Base-by-base conservation (phyloP, 2,888 invertebrate species). In the Ligdia adustata region DNA sequence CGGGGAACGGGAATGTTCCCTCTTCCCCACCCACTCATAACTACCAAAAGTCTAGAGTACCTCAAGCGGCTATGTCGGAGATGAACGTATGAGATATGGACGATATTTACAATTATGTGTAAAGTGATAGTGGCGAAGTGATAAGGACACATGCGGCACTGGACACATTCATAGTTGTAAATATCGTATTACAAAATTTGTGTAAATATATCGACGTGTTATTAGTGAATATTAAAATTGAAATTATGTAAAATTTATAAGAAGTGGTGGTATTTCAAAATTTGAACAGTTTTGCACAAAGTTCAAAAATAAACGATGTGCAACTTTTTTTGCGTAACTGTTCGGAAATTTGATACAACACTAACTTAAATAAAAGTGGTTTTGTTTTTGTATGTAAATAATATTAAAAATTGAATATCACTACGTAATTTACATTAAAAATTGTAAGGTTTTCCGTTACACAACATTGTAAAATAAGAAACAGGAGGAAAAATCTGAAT, bases 1-100 rank as follows among this genome's bases (percentile, higher is more conserved):
- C 88, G 1, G 88, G 88, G 2, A 87, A 87, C 22, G 60, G 60
- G 4, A 57, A 40, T 26, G 54, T 48, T 35, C 80, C 83, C 29
- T 85, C 81, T 4, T 91, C 82, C 55, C 92, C 85, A 66, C 79
- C 79, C 1, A 66, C 80, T 0, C 82, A 83, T 18, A 83, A 87
- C 57, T 89, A 86, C 59, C 92, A 93, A 75, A 91, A 86, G 57
- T 82, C 89, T 4, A 74, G 93, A 69, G 93, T 95, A 59, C 95
- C 95, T 28, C 95, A 95, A 80, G 95, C 95, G 48, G 95, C 95
- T 9, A 96, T 96, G 92, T 95, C 95, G 55, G 96, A 96, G 86
- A 96, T 96, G 96, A 93, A 96, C 72, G 96, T 96, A 94, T 96
- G 96, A 96, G 91, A 91, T 60, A 90, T 89, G 82, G 90, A 90